Conservation (phyloP, 1,140 invertebrate species). For the Aphelenchoides avenae region DNA sequence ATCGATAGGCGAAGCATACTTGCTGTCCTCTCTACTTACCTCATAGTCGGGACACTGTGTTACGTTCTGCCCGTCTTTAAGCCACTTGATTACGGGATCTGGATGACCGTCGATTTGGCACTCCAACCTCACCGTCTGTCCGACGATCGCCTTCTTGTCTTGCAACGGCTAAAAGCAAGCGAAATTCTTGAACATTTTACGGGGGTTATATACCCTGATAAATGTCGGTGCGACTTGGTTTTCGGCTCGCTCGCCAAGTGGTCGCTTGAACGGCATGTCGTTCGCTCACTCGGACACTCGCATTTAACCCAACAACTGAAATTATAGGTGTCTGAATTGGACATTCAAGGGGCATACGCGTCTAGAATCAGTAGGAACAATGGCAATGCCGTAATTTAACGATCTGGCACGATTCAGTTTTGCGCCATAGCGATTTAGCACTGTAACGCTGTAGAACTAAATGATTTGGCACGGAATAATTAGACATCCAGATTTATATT, state of each 20-base stretch:
- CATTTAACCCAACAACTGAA: no score
- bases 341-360: no score
- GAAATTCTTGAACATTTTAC: constrained; percentile 10
- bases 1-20: neutral
- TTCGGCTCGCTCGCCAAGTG: constrained; percentile 46
- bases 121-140: constrained; percentile 53
- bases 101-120: constrained; percentile 56
- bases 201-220: constrained; percentile 30
- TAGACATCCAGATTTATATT: no score
- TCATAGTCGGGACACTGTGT: constrained; percentile 56
- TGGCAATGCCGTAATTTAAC: no score
- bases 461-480: no score
- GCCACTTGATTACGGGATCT: constrained; percentile 49
- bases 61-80: constrained; percentile 55
- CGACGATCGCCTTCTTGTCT: constrained; percentile 55
- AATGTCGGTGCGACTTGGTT: constrained; percentile 50
- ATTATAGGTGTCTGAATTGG: no score
- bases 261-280: constrained; percentile 51
- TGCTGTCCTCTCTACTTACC: constrained; percentile 22
- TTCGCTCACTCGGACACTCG: no score
- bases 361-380: no score
- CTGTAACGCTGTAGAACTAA: no score
- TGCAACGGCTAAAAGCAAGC: constrained; percentile 48
- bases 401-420: no score
- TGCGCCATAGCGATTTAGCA: no score